Conservation (phyloP, 2,888 invertebrate species). For the Ochropacha duplaris region DNA sequence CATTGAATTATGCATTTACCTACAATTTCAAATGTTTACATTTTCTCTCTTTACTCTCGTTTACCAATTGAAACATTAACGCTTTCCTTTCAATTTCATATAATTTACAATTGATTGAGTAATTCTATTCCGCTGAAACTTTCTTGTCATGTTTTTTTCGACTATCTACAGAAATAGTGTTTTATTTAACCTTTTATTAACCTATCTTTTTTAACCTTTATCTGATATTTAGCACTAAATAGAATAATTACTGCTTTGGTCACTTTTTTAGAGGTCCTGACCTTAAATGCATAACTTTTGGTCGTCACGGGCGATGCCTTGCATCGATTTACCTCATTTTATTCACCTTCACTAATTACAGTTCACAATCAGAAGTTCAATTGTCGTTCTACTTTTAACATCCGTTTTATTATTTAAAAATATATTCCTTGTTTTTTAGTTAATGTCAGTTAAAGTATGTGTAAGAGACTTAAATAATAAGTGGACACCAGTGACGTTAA, state of each 20-base stretch:
- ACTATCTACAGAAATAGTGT: too few species aligned
- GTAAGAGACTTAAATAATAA: background rate
- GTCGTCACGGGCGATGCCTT: constrained; percentile 44
- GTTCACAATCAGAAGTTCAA: constrained; percentile 18
- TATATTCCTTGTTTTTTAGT: background rate
- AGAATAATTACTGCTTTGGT: constrained; percentile 9
- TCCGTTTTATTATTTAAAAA: constrained; percentile 8
- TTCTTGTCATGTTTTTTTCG: too few species aligned
- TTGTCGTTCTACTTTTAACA: constrained; percentile 22
- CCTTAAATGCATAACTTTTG: constrained; percentile 44
- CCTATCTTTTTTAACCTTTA: too few species aligned
- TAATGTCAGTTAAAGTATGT: too few species aligned
- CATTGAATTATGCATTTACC: constrained; percentile 36
- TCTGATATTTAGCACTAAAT: background rate
- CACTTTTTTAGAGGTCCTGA: constrained; percentile 30
- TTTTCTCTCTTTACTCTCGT: constrained; percentile 32
- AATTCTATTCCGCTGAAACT: too few species aligned
- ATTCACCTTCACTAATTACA: constrained; percentile 41
- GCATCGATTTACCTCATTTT: constrained; percentile 36
- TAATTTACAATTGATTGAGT: background rate
- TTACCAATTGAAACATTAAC: constrained; percentile 33
- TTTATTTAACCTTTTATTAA: too few species aligned
- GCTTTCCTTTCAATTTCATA: constrained; percentile 27
- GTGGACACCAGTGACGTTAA: background rate
- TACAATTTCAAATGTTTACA: constrained; percentile 31